phyloP scores from a whole-genome alignment of 2,888 invertebrate genomes.

The Sicus ferrugineus region DNA sequence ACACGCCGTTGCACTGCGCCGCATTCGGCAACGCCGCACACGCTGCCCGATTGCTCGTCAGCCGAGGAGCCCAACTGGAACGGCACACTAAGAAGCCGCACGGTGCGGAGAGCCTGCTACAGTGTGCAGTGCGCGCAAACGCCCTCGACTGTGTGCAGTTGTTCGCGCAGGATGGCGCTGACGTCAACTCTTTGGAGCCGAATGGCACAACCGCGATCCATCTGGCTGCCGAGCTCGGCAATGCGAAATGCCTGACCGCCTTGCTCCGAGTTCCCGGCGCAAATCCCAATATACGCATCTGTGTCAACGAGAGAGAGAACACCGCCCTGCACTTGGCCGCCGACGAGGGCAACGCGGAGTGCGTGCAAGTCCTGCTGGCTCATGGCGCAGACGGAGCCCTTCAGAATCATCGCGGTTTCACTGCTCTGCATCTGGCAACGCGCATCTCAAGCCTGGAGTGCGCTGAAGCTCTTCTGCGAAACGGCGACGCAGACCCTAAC shows the following conservation, averaged over 20 bases:
- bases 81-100: slow-evolving; percentile 72
- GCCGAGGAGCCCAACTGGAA: slow-evolving; percentile 74
- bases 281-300: slow-evolving; percentile 75
- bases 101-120: slow-evolving; percentile 80
- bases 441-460: slow-evolving; percentile 82
- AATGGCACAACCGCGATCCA: slow-evolving; percentile 83
- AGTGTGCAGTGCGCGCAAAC: slow-evolving; percentile 86
- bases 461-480: slow-evolving; percentile 77
- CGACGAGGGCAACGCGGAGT: slow-evolving; percentile 84
- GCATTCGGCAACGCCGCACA: slow-evolving; percentile 87
- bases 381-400: slow-evolving; percentile 79
- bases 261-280: slow-evolving; percentile 77
- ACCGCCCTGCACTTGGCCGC: slow-evolving; percentile 87
- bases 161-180: slow-evolving; percentile 78
- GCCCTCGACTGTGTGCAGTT: slow-evolving; percentile 79
- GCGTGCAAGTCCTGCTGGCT: slow-evolving; percentile 76
- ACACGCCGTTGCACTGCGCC: slow-evolving; percentile 87
- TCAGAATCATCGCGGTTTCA: slow-evolving; percentile 81
- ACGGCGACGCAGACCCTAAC: slow-evolving; percentile 80
- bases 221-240: slow-evolving; percentile 81
- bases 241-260: slow-evolving; percentile 76
- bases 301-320: slow-evolving; percentile 76
- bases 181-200: slow-evolving; percentile 79
- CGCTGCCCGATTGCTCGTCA: slow-evolving; percentile 80
- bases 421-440: slow-evolving; percentile 85